phyloP scores from a whole-genome alignment of 2,113 vertebrate species.

The Mustelus asterias region DNA sequence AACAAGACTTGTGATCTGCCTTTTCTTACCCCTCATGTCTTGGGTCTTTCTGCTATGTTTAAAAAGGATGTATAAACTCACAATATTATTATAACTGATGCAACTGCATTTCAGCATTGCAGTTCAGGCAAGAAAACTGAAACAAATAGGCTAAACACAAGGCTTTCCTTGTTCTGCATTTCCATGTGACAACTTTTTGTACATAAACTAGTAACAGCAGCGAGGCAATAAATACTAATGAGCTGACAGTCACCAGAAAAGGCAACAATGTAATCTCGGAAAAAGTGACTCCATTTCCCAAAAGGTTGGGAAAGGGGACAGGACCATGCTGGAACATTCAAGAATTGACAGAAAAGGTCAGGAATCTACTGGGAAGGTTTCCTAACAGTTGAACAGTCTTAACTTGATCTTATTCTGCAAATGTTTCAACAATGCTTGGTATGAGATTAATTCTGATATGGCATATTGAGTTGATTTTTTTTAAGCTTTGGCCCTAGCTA shows the following conservation, averaged over 20 bases:
- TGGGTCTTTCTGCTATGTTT: not conserved
- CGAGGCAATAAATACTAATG: not conserved
- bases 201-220: not conserved
- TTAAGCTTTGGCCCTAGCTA: not conserved
- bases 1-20: not conserved
- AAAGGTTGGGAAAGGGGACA: not conserved
- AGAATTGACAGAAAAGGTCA: not conserved
- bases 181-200: not conserved
- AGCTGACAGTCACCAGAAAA: not conserved
- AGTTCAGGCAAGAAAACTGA: not conserved
- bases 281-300: not conserved
- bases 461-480: not conserved
- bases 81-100: not conserved
- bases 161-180: not conserved
- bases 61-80: not conserved
- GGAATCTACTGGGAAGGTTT: not conserved
- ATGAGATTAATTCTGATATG: not conserved
- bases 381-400: not conserved
- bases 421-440: not conserved
- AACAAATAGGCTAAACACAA: not conserved
- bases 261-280: not conserved
- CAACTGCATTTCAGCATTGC: not conserved
- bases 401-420: not conserved
- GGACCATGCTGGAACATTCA: not conserved
- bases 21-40: not conserved